These are phyloP conservation scores for Carterocephalus palaemon DNA, from an alignment of 2,888 invertebrate genomes.

Conservation along the genomic window DNA sequence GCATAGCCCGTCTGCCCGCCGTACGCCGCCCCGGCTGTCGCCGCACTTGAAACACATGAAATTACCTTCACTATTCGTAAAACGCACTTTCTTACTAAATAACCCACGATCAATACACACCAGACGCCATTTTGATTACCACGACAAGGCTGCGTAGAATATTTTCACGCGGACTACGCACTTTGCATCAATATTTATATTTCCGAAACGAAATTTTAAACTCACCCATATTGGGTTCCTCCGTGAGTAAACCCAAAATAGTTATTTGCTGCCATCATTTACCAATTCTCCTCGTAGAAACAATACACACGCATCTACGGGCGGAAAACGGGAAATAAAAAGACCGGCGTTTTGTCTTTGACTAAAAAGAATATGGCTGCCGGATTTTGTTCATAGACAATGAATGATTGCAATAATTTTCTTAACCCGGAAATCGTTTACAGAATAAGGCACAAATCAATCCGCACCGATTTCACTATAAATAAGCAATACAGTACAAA, in stretches of 20 bases:
- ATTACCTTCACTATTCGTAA: constrained; percentile 30
- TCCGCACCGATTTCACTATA: no score
- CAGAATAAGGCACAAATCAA: constrained; percentile 2
- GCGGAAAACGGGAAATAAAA: constrained; percentile 53
- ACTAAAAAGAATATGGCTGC: constrained; percentile 47
- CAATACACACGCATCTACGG: constrained; percentile 63
- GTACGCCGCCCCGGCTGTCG: constrained; percentile 89
- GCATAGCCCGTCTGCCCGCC: constrained; percentile 91
- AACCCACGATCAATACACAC: constrained; percentile 58
- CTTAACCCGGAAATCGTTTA: constrained; percentile 19
- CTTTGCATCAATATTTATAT: constrained; percentile 30
- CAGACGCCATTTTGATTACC: constrained; percentile 74
- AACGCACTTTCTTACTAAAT: constrained; percentile 30
- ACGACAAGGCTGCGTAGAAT: constrained; percentile 50
- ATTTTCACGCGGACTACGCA: constrained; percentile 24
- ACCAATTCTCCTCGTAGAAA: constrained; percentile 70
- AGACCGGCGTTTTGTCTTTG: constrained; percentile 72
- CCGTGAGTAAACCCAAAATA: constrained; percentile 97
- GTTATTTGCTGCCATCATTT: constrained; percentile 92
- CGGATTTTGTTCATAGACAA: constrained; percentile 36
- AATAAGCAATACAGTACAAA: no score
- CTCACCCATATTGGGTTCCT: constrained; percentile 94
- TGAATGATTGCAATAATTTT: neutral
- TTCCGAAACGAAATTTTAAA: constrained; percentile 36
- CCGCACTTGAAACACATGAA: constrained; percentile 70